These are phyloP conservation scores for Podargus strigoides DNA, from an alignment of 2,797 vertebrate genomes.

Conservation along the genomic window DNA sequence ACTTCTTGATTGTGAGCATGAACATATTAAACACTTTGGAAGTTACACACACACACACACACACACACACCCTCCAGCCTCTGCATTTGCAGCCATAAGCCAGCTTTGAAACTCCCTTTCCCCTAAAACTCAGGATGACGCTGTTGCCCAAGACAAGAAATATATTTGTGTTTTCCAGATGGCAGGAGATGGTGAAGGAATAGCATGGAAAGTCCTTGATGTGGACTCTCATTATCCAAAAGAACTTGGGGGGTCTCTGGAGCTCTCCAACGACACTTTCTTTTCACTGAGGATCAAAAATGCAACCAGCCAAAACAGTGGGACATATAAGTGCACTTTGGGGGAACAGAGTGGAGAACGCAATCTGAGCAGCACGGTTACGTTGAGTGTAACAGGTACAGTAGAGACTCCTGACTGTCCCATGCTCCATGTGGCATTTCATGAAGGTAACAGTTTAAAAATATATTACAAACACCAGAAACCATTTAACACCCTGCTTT, in stretches of 20 bases:
- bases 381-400: slow-evolving; percentile 71
- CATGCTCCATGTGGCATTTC: fast-evolving
- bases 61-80: too few species aligned
- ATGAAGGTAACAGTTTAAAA: background rate
- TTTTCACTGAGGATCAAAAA: slow-evolving; percentile 70
- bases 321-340: slow-evolving; percentile 65
- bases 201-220: background rate
- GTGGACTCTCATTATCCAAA: background rate
- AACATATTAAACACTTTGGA: background rate
- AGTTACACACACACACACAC: too few species aligned
- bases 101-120: background rate
- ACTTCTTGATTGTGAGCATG: background rate
- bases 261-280: background rate
- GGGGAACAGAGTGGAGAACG: background rate
- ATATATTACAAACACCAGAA: background rate
- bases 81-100: background rate
- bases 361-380: slow-evolving; percentile 51
- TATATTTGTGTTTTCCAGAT: slow-evolving; percentile 53
- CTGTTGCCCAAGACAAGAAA: background rate
- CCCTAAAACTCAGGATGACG: background rate
- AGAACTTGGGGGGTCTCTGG: background rate
- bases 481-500: background rate
- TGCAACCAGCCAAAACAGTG: background rate
- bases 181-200: background rate
- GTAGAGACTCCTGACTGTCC: background rate